phyloP scores from a whole-genome alignment of 2,888 invertebrate genomes.

The Plagodis pulveraria region DNA sequence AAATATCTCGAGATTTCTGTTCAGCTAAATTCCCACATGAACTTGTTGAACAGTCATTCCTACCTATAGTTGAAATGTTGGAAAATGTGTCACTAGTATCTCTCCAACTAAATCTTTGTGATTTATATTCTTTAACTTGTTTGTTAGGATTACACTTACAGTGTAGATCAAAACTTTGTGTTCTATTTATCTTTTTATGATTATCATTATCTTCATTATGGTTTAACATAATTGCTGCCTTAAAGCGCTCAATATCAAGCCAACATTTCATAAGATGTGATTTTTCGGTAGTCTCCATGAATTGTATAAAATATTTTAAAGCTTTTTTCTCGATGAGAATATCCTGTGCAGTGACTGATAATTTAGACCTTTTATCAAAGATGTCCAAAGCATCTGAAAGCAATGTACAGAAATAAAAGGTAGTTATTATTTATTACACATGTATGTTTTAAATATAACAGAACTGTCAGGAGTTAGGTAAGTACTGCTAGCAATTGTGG shows the following conservation, averaged over 20 bases:
- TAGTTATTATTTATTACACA: neutral
- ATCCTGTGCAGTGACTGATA: constrained; percentile 91
- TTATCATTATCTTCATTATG: constrained; percentile 46
- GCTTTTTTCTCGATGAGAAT: constrained; percentile 92
- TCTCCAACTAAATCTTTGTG: constrained; percentile 57
- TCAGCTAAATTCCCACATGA: constrained; percentile 66
- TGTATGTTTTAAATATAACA: neutral
- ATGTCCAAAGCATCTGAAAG: constrained; percentile 69
- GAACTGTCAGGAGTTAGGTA: neutral
- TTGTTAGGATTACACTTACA: constrained; percentile 48
- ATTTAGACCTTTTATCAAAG: constrained; percentile 84
- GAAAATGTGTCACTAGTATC: constrained; percentile 46
- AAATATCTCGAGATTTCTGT: constrained; percentile 25
- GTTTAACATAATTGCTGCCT: constrained; percentile 49
- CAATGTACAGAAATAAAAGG: neutral
- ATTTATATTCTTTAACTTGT: constrained; percentile 44
- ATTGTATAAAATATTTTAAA: constrained; percentile 93
- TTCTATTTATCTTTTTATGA: constrained; percentile 59
- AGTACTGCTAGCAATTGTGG: neutral
- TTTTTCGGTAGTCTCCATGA: constrained; percentile 90
- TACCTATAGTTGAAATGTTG: constrained; percentile 45
- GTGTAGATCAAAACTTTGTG: constrained; percentile 69
- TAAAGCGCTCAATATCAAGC: constrained; percentile 90
- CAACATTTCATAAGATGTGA: constrained; percentile 89
- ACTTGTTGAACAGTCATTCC: constrained; percentile 58